Percentiles rank a stretch among this genome's conserved stretches.
These are phyloP conservation scores for Pelosia muscerda DNA, from an alignment of 2,888 invertebrate genomes.

Conservation along the genomic window DNA sequence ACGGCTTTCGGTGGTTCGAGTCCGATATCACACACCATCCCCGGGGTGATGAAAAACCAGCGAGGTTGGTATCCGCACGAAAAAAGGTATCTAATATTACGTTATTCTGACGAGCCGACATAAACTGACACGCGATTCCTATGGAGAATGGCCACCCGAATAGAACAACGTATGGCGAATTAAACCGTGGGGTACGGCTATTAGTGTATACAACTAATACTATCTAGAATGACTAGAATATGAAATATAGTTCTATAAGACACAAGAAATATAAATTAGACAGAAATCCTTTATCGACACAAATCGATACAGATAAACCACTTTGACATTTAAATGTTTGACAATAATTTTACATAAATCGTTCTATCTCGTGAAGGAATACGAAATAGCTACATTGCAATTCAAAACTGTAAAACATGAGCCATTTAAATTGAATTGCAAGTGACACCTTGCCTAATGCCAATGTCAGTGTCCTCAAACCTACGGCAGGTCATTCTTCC, in stretches of 20 bases:
- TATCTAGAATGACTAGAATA: too few species aligned
- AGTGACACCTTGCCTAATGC: background rate
- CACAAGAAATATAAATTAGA: background rate
- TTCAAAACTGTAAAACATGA: conserved; percentile 13
- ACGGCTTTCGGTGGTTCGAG: too few species aligned
- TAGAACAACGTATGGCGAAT: too few species aligned
- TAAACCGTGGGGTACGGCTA: too few species aligned
- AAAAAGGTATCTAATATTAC: too few species aligned
- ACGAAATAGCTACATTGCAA: conserved; percentile 8
- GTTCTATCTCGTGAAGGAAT: conserved; percentile 11
- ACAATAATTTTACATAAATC: conserved; percentile 5
- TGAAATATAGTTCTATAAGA: background rate
- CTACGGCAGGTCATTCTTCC: background rate
- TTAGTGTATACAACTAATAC: too few species aligned
- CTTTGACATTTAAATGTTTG: background rate
- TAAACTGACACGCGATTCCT: too few species aligned
- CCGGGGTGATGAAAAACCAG: too few species aligned
- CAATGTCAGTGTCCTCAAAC: conserved; percentile 4
- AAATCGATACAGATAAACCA: background rate
- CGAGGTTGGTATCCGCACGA: too few species aligned
- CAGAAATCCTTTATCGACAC: background rate
- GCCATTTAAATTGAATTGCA: conserved; percentile 9
- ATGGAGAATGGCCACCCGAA: too few species aligned
- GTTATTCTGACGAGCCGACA: too few species aligned
- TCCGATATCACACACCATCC: too few species aligned